These are phyloP conservation scores for Hyperopisus bebe DNA, from an alignment of 2,113 vertebrate genomes.

Conservation along the genomic window DNA sequence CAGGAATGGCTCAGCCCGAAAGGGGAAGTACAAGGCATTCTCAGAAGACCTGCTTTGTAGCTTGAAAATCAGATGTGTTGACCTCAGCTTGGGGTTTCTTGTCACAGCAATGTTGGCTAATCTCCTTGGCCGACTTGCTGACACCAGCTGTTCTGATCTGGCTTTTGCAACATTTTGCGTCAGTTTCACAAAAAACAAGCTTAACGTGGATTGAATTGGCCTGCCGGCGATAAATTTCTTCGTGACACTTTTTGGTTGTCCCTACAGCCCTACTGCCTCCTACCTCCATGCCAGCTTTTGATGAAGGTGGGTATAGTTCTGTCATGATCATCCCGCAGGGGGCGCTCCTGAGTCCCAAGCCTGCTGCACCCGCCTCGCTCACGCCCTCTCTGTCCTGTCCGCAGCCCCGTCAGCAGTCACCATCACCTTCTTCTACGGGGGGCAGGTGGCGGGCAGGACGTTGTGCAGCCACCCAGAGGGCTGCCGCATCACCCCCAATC, in stretches of 20 bases:
- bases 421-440: conserved; percentile 87
- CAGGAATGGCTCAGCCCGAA: background rate
- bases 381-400: background rate
- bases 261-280: conserved; percentile 45
- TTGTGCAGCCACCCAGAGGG: conserved; percentile 72
- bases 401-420: conserved; percentile 82
- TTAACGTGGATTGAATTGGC: background rate
- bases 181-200: conserved; percentile 44
- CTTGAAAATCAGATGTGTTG: conserved; percentile 18
- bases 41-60: conserved; percentile 22
- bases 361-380: background rate
- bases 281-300: conserved; percentile 47
- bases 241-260: background rate
- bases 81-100: conserved; percentile 37
- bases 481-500: conserved; percentile 75
- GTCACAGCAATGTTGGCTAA: conserved; percentile 55
- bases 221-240: background rate
- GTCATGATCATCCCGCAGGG: background rate
- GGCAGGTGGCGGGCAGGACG: conserved; percentile 71
- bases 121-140: conserved; percentile 60
- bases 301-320: background rate
- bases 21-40: background rate
- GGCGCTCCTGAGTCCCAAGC: background rate
- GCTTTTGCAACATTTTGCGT: conserved; percentile 20
- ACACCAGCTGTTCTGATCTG: conserved; percentile 40